phyloP scores from a whole-genome alignment of 2,888 invertebrate species.

The Drosophila tripunctata region DNA sequence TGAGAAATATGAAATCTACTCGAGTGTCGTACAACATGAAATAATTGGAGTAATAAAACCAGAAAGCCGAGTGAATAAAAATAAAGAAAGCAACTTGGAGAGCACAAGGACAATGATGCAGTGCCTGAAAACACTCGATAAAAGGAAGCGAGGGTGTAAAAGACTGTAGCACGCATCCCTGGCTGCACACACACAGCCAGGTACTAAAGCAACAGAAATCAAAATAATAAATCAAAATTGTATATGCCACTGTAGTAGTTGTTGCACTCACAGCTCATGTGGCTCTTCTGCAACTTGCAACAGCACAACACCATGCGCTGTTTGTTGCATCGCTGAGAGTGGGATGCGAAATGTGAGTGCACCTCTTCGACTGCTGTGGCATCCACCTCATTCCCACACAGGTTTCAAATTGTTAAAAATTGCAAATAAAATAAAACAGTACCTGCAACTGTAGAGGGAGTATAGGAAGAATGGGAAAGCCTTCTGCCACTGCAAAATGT shows the following conservation, averaged over 20 bases:
- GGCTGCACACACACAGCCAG: slow-evolving; percentile 51
- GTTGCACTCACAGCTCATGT: not conserved
- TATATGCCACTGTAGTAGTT: slow-evolving; percentile 25
- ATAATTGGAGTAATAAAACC: slow-evolving; percentile 74
- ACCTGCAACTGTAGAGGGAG: not conserved
- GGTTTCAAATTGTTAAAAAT: slow-evolving; percentile 50
- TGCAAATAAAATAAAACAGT: slow-evolving; percentile 56
- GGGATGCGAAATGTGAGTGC: slow-evolving; percentile 10
- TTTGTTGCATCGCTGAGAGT: slow-evolving; percentile 13
- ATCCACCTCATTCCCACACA: slow-evolving; percentile 1
- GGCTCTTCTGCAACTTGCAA: slow-evolving; percentile 12
- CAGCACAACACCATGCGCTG: slow-evolving; percentile 4
- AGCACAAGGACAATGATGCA: slow-evolving; percentile 38
- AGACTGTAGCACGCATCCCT: not conserved
- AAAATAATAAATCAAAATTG: slow-evolving; percentile 73
- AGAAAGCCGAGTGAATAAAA: slow-evolving; percentile 68
- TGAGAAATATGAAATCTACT: slow-evolving; percentile 51
- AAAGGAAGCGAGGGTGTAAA: not conserved
- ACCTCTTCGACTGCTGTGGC: not conserved
- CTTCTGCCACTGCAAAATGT: slow-evolving; percentile 61
- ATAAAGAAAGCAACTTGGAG: slow-evolving; percentile 28
- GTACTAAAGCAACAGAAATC: slow-evolving; percentile 70
- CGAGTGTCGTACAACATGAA: slow-evolving; percentile 59
- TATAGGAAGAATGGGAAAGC: not conserved
- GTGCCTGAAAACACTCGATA: slow-evolving; percentile 26